Evolutionary conservation across 2,888 invertebrate species (phyloP).

Genomic region (Mellilla xanthometata): DNA sequence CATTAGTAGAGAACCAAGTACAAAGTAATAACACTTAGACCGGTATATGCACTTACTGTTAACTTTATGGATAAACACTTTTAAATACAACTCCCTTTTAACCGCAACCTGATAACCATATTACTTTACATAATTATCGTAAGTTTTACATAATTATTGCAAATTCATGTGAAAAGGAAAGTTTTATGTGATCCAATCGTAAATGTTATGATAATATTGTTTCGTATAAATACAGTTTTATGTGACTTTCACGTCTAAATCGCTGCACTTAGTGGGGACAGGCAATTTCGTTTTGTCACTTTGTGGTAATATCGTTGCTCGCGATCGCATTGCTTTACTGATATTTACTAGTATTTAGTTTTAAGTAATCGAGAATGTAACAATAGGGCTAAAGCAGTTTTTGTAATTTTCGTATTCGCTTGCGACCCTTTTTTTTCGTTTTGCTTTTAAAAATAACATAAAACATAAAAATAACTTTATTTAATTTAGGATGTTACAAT

Average conservation of each 20-base stretch:
- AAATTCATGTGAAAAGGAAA: constrained; percentile 27
- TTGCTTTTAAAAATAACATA: too few relatives aligned
- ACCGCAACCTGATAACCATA: constrained; percentile 34
- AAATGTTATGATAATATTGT: constrained; percentile 23
- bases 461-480: too few relatives aligned
- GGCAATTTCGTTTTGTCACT: constrained; percentile 7
- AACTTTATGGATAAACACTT: constrained; percentile 20
- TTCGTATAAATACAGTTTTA: constrained; percentile 27
- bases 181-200: constrained; percentile 22
- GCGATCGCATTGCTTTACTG: constrained; percentile 7
- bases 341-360: neutral
- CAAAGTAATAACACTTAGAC: constrained; percentile 10
- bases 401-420: too few relatives aligned
- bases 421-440: too few relatives aligned
- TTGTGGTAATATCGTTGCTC: constrained; percentile 8
- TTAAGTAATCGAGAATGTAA: neutral
- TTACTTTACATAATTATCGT: constrained; percentile 37
- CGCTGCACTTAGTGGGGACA: constrained; percentile 18
- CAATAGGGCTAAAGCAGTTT: too few relatives aligned
- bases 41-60: constrained; percentile 16
- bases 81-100: constrained; percentile 20
- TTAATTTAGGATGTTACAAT: too few relatives aligned
- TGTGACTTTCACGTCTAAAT: constrained; percentile 43
- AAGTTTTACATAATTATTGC: constrained; percentile 57
- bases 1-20: neutral